Conservation (phyloP, 2,888 invertebrate genomes). For the Chrysomela aeneicollis region DNA sequence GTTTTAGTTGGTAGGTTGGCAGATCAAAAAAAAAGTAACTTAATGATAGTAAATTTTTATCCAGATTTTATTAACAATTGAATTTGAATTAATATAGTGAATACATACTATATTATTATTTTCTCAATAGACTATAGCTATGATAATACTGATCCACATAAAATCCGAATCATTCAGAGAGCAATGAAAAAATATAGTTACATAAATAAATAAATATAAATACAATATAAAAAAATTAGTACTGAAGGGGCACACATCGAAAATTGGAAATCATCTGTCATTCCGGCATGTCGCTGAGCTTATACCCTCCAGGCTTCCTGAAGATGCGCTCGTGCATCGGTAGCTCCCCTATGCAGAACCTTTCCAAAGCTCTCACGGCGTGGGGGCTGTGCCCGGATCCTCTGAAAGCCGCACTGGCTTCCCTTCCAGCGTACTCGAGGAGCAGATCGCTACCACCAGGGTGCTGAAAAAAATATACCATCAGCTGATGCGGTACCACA, state of each 20-base stretch:
- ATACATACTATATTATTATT: background rate
- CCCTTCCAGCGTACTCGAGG: constrained; percentile 84
- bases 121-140: background rate
- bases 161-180: background rate
- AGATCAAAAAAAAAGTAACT: too few species aligned
- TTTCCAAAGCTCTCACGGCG: constrained; percentile 71
- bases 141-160: background rate
- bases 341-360: constrained; percentile 80
- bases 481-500: too few species aligned
- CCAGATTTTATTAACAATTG: background rate
- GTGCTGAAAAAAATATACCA: constrained; percentile 65
- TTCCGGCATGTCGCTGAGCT: constrained; percentile 67
- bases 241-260: background rate
- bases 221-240: background rate
- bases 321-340: constrained; percentile 78
- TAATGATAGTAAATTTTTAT: too few species aligned
- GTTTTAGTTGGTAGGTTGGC: too few species aligned
- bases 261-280: constrained; percentile 42
- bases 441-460: constrained; percentile 86
- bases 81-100: background rate
- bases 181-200: background rate
- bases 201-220: background rate
- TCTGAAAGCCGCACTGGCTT: constrained; percentile 83
- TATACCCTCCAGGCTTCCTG: constrained; percentile 68
- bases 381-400: constrained; percentile 78